phyloP scores from a whole-genome alignment of 2,113 vertebrate genomes.

The Stigmatopora argus region DNA sequence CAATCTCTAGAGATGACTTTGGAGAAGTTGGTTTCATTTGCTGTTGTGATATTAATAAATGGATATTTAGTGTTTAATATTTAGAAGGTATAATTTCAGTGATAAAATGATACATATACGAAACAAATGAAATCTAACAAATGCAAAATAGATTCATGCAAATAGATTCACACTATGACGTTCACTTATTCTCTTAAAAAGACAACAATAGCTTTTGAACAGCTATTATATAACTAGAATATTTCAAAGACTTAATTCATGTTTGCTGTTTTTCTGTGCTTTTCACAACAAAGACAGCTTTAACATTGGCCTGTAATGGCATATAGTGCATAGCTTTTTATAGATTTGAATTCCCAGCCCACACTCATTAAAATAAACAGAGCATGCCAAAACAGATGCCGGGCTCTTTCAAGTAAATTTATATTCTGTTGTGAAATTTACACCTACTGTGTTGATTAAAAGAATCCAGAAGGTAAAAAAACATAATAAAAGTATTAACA shows the following conservation, averaged over 20 bases:
- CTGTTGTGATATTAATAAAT: neutral
- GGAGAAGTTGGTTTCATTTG: neutral
- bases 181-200: neutral
- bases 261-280: constrained; percentile 26
- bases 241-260: constrained; percentile 14
- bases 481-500: no score
- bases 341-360: constrained; percentile 51
- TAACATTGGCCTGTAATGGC: constrained; percentile 11
- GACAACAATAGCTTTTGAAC: constrained; percentile 12
- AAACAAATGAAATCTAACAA: neutral
- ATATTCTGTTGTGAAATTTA: constrained; percentile 24
- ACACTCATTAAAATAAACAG: constrained; percentile 53
- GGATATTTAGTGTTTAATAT: neutral
- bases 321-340: constrained; percentile 37
- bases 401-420: constrained; percentile 51
- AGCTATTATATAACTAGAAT: constrained; percentile 31
- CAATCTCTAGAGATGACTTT: neutral
- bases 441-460: constrained; percentile 21
- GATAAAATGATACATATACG: neutral
- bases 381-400: constrained; percentile 44
- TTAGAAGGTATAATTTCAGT: neutral
- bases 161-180: neutral
- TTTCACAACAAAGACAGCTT: constrained; percentile 30
- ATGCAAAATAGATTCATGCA: neutral
- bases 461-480: constrained; percentile 26